Evolutionary conservation across 1,140 invertebrate species (phyloP), one percentile per base, ranked within the genome.

Genomic region (Drosophila melanogaster): DNA sequence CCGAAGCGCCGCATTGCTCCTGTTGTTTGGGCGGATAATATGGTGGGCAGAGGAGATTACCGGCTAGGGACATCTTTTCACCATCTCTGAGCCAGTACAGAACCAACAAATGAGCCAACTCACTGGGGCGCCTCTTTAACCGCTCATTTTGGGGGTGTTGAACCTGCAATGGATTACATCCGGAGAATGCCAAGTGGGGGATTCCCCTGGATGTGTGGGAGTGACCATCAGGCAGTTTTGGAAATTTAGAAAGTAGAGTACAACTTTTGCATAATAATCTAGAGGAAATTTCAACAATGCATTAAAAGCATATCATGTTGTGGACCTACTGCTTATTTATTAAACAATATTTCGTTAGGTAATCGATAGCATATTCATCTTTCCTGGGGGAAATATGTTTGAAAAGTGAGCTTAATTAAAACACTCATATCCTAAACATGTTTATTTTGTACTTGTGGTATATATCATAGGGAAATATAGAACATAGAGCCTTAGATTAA

Each of bases 91-190:
- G 33, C 38, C 19, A 41, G 40, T 64, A 76, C 35, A 81, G 33
- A 33, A 40, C 54, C 77, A 67, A 56, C 77, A 85, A 84, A 85
- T 85, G 66, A 69, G 66, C 61, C 58, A 66, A 60, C 71, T 72
- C 61, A 35, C 8, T 26, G 38, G 26, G 58, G 38, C 60, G 43
- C 19, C 60, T 55, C 51, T 64, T 81, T 73, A 73, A 73, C 59
- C 35, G 60, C 46, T 12, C 55, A 62, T 72, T 81, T 49, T 10
- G 33, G 33, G 79, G 60, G 46, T 57, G 65, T 71, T 71, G 67
- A 71, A 70, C 66, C 33, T n/a, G 35, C 10, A 22, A 65, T n/a
- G 35, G 44, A 33, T 33, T 22, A 14, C 5, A 35, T 12, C 30
- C 12, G 4, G 37, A 8, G 35, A 8, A 30, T 40, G 58, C 15